Evolutionary conservation across 1,140 invertebrate species (phyloP).

Genomic region (Heliothis subflexa): DNA sequence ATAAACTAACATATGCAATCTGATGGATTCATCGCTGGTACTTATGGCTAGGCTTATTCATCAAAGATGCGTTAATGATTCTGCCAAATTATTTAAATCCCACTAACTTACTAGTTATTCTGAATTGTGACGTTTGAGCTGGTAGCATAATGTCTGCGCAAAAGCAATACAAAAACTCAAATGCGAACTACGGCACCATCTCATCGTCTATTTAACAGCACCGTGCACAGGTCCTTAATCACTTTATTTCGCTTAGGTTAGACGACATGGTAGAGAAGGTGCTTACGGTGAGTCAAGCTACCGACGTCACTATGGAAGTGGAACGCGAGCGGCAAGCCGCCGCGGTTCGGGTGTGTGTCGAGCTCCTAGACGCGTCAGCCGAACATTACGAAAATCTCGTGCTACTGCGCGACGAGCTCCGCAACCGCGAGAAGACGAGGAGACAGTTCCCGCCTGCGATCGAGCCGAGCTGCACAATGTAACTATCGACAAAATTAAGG

Average conservation of each 20-base stretch:
- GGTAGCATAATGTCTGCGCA: background rate
- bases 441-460: slow-evolving; percentile 67
- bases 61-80: no score
- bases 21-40: no score
- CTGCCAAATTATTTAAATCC: background rate
- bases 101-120: no score
- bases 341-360: slow-evolving; percentile 64
- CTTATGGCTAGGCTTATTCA: no score
- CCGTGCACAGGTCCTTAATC: background rate
- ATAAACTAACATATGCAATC: no score
- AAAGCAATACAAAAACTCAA: no score
- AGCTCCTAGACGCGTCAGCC: slow-evolving; percentile 70
- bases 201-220: no score
- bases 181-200: no score
- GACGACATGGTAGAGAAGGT: slow-evolving; percentile 76
- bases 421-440: slow-evolving; percentile 55
- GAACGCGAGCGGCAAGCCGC: slow-evolving; percentile 67
- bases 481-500: background rate
- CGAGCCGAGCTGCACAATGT: slow-evolving; percentile 59
- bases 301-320: slow-evolving; percentile 68
- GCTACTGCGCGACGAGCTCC: slow-evolving; percentile 70
- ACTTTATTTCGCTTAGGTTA: slow-evolving; percentile 58
- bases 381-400: slow-evolving; percentile 78
- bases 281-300: slow-evolving; percentile 65
- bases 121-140: no score